These are phyloP conservation scores for Philaethria dido DNA, from an alignment of 2,888 invertebrate genomes.

Conservation along the genomic window DNA sequence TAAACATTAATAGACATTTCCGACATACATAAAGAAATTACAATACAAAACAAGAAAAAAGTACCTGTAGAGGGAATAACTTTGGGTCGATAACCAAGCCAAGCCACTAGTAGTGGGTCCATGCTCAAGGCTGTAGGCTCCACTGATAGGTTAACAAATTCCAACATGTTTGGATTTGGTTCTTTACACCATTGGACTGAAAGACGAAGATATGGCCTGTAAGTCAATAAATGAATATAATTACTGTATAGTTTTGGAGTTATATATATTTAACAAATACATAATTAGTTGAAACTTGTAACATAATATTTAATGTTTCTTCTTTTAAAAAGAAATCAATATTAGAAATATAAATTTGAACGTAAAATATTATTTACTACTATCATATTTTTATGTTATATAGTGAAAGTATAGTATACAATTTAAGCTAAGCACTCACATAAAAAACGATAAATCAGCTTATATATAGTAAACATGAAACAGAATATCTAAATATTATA, in stretches of 20 bases:
- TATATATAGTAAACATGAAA: too few species aligned
- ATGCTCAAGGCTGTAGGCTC: slow-evolving; percentile 66
- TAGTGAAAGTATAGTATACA: too few species aligned
- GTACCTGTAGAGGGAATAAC: slow-evolving; percentile 50
- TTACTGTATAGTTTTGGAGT: slow-evolving; percentile 7
- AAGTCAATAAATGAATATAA: slow-evolving; percentile 4
- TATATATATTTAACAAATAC: too few species aligned
- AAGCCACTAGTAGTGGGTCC: slow-evolving; percentile 86
- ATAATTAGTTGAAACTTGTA: too few species aligned
- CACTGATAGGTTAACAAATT: slow-evolving; percentile 65
- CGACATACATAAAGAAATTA: background rate
- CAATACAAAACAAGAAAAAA: background rate
- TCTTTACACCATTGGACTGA: slow-evolving; percentile 61
- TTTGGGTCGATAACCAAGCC: slow-evolving; percentile 83
- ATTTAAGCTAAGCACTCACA: too few species aligned
- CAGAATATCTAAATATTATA: too few species aligned
- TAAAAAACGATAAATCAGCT: too few species aligned
- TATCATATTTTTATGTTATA: too few species aligned
- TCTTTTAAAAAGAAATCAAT: too few species aligned
- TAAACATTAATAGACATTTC: background rate
- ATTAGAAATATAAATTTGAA: too few species aligned
- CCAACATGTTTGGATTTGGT: slow-evolving; percentile 49
- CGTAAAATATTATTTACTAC: too few species aligned
- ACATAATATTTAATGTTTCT: too few species aligned
- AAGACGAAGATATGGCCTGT: slow-evolving; percentile 62